phyloP scores from a whole-genome alignment of 2,113 vertebrate genomes.

The Menidia beryllina region DNA sequence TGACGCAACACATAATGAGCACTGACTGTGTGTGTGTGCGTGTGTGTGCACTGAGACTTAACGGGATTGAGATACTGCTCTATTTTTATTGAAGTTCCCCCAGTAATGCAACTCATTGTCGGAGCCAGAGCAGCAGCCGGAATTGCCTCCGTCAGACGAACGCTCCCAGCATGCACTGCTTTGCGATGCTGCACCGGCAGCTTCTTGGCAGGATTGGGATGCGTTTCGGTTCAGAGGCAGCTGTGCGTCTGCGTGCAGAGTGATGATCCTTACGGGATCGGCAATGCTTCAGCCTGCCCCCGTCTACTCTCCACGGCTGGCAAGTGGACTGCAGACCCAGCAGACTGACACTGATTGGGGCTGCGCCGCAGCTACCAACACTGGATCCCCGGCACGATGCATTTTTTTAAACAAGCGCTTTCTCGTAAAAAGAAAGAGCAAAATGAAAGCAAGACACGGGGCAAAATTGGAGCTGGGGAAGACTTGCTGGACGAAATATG shows the following conservation, averaged over 20 bases:
- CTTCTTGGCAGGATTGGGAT: constrained; percentile 69
- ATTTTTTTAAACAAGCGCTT: too few species aligned
- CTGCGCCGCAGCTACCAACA: background rate
- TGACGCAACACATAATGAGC: constrained; percentile 27
- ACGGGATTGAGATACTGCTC: constrained; percentile 47
- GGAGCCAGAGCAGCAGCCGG: constrained; percentile 71
- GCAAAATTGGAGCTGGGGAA: background rate
- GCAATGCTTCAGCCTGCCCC: constrained; percentile 53
- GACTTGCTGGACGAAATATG: constrained; percentile 16
- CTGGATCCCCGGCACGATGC: too few species aligned
- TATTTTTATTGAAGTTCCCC: constrained; percentile 69
- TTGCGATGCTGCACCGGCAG: constrained; percentile 74
- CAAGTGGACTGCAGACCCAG: constrained; percentile 27
- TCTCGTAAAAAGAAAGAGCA: too few species aligned
- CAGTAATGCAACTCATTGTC: constrained; percentile 71
- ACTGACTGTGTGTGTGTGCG: constrained; percentile 4
- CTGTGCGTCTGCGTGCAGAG: constrained; percentile 48
- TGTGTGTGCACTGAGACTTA: too few species aligned
- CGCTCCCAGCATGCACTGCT: constrained; percentile 80
- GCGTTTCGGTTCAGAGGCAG: constrained; percentile 66
- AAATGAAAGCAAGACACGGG: background rate
- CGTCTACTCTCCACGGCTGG: constrained; percentile 31
- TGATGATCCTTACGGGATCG: constrained; percentile 53
- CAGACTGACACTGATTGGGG: constrained; percentile 19
- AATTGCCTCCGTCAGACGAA: constrained; percentile 76